phyloP scores from a whole-genome alignment of 2,888 invertebrate species.

The Eustalomyia histrio region DNA sequence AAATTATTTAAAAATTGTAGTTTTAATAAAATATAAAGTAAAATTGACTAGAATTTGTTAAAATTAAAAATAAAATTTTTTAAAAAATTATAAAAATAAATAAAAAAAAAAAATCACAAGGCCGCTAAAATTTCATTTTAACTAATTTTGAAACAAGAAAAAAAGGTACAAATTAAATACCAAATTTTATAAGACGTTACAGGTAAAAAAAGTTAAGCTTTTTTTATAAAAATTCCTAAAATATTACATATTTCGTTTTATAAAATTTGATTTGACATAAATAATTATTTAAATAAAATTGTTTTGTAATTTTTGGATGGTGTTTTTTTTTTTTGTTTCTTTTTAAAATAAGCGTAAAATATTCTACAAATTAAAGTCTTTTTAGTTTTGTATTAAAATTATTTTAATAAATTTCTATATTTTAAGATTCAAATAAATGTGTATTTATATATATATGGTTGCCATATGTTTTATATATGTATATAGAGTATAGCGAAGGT shows the following conservation, averaged over 20 bases:
- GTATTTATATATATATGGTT: slow-evolving; percentile 19
- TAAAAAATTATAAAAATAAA: slow-evolving; percentile 20
- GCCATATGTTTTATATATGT: slow-evolving; percentile 23
- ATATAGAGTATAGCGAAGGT: background rate
- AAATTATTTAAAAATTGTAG: slow-evolving; percentile 17
- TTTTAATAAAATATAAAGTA: slow-evolving; percentile 39
- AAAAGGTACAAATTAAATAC: background rate
- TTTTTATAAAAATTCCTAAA: no score
- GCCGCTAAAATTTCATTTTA: slow-evolving; percentile 65
- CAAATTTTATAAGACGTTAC: no score
- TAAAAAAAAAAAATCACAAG: slow-evolving; percentile 60
- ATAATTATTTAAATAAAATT: slow-evolving; percentile 28
- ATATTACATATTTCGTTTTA: no score
- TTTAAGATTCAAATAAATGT: background rate
- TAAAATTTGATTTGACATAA: background rate
- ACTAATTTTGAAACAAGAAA: slow-evolving; percentile 58
- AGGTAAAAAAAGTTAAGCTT: no score
- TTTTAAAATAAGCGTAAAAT: slow-evolving; percentile 50
- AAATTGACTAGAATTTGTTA: slow-evolving; percentile 63
- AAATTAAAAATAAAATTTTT: slow-evolving; percentile 1
- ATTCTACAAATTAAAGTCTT: slow-evolving; percentile 27
- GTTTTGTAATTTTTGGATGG: slow-evolving; percentile 25
- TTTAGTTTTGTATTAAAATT: background rate
- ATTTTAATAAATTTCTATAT: slow-evolving; percentile 34
- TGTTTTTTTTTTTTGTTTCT: slow-evolving; percentile 8